Evolutionary conservation across 35 echinoderm and acorn worm genomes (phyloP).

Genomic region (Patiria miniata): DNA sequence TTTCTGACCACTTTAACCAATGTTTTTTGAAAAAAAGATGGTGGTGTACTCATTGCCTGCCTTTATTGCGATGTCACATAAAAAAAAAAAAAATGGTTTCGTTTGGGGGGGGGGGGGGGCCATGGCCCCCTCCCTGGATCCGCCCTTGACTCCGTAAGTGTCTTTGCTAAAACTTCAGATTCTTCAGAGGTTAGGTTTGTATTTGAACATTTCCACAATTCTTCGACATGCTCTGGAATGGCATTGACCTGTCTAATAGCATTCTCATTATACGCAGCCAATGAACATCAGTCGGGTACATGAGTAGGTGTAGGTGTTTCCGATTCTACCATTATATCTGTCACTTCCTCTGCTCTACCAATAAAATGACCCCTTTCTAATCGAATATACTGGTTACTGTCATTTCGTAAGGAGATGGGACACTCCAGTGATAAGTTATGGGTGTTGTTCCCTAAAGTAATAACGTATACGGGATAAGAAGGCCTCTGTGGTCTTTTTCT

Average conservation of each 20-base stretch:
- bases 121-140: no score
- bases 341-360: constrained; percentile 16
- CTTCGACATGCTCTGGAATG: constrained; percentile 1
- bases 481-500: not conserved
- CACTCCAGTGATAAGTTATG: constrained; percentile 6
- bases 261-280: constrained; percentile 12
- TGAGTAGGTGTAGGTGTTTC: not conserved
- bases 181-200: not conserved
- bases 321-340: not conserved
- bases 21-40: no score
- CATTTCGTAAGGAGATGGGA: not conserved
- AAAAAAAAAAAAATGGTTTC: no score
- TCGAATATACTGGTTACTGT: constrained; percentile 2
- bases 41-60: no score
- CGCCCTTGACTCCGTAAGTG: constrained; percentile 45
- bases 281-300: not conserved
- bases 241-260: not conserved
- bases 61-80: no score
- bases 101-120: no score
- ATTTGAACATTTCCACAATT: not conserved
- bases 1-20: no score
- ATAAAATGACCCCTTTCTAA: constrained; percentile 5
- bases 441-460: constrained; percentile 1
- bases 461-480: not conserved
- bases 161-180: not conserved